Evolutionary conservation across 1,140 invertebrate genomes (phyloP).

Genomic region (Daktulosphaira vitifoliae): DNA sequence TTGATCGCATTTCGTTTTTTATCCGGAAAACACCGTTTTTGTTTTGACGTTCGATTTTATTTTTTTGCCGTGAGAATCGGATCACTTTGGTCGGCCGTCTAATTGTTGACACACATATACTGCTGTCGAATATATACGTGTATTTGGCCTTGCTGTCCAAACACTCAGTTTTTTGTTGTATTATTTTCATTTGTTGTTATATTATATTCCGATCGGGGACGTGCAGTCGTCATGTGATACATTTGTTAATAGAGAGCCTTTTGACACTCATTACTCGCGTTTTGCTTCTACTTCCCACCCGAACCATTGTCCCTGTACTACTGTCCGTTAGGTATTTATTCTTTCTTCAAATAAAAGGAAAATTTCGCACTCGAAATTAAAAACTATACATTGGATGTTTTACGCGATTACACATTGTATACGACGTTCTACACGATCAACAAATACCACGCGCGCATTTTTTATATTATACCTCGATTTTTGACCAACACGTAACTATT

Average conservation of each 20-base stretch:
- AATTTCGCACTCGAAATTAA: too few relatives aligned
- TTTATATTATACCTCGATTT: too few relatives aligned
- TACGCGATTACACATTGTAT: too few relatives aligned
- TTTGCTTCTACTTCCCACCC: not conserved
- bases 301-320: too few relatives aligned
- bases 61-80: constrained; percentile 10
- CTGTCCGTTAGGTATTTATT: too few relatives aligned
- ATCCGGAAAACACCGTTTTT: not conserved
- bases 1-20: too few relatives aligned
- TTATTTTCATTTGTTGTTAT: constrained; percentile 8
- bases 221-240: constrained; percentile 33
- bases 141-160: constrained; percentile 8
- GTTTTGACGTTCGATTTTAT: not conserved
- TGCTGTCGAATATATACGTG: not conserved
- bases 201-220: constrained; percentile 21
- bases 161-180: not conserved
- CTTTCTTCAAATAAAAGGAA: too few relatives aligned
- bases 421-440: too few relatives aligned
- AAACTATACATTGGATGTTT: too few relatives aligned
- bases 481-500: too few relatives aligned
- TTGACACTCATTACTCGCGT: constrained; percentile 14
- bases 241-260: constrained; percentile 24
- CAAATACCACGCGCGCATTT: too few relatives aligned
- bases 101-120: not conserved
- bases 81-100: too few relatives aligned